Conservation (phyloP, 2,888 invertebrate genomes). For the Drosophila gaucha region DNA sequence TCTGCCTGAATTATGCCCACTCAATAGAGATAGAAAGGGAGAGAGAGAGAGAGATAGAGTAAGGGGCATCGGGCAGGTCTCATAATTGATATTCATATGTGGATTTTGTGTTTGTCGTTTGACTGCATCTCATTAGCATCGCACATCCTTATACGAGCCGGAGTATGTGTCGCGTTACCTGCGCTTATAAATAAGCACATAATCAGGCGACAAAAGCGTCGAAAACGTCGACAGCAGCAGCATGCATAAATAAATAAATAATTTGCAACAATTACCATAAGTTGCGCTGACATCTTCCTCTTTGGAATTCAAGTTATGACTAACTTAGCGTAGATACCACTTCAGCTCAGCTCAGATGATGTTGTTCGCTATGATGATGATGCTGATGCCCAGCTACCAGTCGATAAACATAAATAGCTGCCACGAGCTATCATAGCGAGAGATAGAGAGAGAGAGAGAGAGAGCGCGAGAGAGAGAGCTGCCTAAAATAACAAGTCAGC, state of each 20-base stretch:
- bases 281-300: constrained; percentile 56
- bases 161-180: constrained; percentile 45
- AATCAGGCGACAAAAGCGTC: constrained; percentile 75
- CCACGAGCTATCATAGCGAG: constrained; percentile 8
- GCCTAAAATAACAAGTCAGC: constrained; percentile 5
- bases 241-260: constrained; percentile 76
- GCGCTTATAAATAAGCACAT: constrained; percentile 76
- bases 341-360: constrained; percentile 16
- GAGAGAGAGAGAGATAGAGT: background rate
- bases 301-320: constrained; percentile 60
- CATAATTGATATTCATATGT: constrained; percentile 77
- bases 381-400: constrained; percentile 73
- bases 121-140: constrained; percentile 74
- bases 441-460: background rate
- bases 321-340: constrained; percentile 32
- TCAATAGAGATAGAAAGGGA: background rate
- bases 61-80: background rate
- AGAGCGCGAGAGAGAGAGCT: background rate
- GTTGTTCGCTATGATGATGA: constrained; percentile 41
- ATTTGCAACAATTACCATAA: constrained; percentile 78
- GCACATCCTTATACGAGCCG: constrained; percentile 42
- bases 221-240: constrained; percentile 19
- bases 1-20: constrained; percentile 12
- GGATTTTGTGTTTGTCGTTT: constrained; percentile 36
- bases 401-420: constrained; percentile 77